phyloP scores from a whole-genome alignment of 2,888 invertebrate genomes.

The Cheilosia soror region DNA sequence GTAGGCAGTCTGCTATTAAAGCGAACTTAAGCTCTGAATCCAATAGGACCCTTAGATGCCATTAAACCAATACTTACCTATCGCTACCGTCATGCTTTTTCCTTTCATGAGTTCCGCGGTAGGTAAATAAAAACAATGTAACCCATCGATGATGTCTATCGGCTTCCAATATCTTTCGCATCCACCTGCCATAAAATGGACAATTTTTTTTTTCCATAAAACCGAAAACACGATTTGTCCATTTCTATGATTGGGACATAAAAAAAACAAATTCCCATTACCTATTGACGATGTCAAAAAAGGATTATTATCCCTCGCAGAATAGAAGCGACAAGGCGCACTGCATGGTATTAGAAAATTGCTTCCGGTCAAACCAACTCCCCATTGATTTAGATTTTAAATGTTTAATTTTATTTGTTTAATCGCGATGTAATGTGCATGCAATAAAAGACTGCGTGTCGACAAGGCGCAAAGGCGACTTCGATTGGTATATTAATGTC shows the following conservation, averaged over 20 bases:
- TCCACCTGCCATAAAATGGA: constrained; percentile 6
- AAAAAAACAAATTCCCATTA: constrained; percentile 29
- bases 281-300: constrained; percentile 1
- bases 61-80: no score
- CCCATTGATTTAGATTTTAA: not conserved
- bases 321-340: not conserved
- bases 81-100: no score
- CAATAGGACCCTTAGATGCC: no score
- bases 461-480: constrained; percentile 7
- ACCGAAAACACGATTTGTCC: constrained; percentile 51
- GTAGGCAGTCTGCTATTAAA: no score
- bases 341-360: constrained; percentile 2
- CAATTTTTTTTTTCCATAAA: constrained; percentile 36
- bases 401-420: not conserved
- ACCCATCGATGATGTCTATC: no score
- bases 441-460: constrained; percentile 24
- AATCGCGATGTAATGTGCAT: constrained; percentile 17
- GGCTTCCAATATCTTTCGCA: not conserved
- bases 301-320: not conserved
- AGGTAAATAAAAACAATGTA: no score
- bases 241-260: constrained; percentile 37
- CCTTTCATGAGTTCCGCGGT: no score
- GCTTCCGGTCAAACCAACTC: constrained; percentile 3
- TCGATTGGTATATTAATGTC: constrained; percentile 12
- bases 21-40: no score